Conservation (phyloP, 2,113 vertebrate genomes). For the Lota lota region DNA sequence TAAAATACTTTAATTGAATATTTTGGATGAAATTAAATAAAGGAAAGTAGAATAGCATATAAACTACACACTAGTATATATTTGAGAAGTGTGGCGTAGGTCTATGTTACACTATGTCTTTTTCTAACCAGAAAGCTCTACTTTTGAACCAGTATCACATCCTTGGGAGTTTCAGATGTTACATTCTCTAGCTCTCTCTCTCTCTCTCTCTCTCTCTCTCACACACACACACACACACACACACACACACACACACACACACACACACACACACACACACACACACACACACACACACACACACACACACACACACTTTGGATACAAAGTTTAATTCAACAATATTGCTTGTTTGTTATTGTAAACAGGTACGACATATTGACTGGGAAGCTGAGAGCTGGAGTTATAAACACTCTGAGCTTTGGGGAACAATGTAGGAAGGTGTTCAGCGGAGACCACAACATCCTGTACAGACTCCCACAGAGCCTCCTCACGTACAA, state of each 20-base stretch:
- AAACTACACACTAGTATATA: background rate
- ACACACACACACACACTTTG: background rate
- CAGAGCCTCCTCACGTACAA: constrained; percentile 84
- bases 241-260: too few relatives aligned
- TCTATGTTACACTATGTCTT: too few relatives aligned
- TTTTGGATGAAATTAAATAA: background rate
- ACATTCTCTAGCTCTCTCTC: too few relatives aligned
- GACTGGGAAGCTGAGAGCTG: constrained; percentile 72
- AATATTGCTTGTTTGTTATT: background rate
- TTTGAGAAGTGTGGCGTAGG: too few relatives aligned
- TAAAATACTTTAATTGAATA: background rate
- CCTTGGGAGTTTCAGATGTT: too few relatives aligned
- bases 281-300: background rate
- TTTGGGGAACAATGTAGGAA: constrained; percentile 91
- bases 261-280: background rate
- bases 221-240: background rate
- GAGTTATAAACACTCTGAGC: constrained; percentile 85
- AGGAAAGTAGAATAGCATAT: background rate
- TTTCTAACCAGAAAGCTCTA: too few relatives aligned
- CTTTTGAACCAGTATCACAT: too few relatives aligned
- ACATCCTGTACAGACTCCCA: constrained; percentile 79
- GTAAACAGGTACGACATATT: constrained; percentile 76
- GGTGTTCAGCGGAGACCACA: constrained; percentile 78
- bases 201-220: too few relatives aligned
- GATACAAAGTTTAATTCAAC: background rate